Evolutionary conservation across 2,888 invertebrate species (phyloP).

Genomic region (Cephus rjabovi): DNA sequence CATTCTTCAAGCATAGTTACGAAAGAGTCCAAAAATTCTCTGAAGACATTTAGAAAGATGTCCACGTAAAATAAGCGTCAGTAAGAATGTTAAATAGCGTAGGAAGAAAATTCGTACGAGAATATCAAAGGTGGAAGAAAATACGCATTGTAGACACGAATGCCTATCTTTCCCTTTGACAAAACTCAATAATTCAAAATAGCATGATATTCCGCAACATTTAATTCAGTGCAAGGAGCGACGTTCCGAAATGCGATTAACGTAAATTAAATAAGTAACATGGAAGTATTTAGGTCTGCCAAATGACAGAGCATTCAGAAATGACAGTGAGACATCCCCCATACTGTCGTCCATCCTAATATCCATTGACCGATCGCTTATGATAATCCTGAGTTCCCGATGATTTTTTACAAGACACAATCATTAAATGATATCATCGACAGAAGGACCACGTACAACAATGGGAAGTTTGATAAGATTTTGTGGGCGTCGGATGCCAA

Average conservation of each 20-base stretch:
- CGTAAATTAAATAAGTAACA: constrained; percentile 19
- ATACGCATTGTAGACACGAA: background rate
- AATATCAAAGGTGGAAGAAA: background rate
- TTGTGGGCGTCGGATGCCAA: constrained; percentile 6
- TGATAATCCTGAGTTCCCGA: background rate
- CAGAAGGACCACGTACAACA: background rate
- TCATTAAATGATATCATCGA: background rate
- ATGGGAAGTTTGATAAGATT: constrained; percentile 12
- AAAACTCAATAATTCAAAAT: background rate
- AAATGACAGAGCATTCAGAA: constrained; percentile 4
- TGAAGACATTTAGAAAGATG: background rate
- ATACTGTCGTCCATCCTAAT: background rate
- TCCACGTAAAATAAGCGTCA: background rate
- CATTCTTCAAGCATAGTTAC: background rate
- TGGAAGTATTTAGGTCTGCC: background rate
- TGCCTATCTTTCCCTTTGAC: background rate
- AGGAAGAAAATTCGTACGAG: background rate
- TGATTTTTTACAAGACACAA: background rate
- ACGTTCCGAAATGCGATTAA: constrained; percentile 14
- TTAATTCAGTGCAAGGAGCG: background rate
- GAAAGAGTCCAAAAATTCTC: background rate
- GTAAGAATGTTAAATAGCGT: background rate
- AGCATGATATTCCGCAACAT: background rate
- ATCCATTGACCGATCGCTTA: background rate
- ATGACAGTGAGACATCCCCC: background rate